Base-by-base conservation (phyloP, 2,888 invertebrate genomes). In the Fragum whitleyi region DNA sequence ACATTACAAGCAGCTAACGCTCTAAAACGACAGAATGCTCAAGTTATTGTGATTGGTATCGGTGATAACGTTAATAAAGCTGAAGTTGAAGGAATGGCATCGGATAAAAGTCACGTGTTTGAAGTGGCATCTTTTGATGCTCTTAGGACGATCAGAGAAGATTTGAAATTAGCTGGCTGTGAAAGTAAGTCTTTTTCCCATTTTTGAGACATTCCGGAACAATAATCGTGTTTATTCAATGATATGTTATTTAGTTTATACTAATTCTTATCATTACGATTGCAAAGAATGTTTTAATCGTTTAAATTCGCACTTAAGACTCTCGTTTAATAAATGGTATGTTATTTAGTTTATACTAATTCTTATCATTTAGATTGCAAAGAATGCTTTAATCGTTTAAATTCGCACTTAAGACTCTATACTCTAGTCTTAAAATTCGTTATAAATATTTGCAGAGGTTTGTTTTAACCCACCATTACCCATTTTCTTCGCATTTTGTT, bases 1-100 rank as follows among this genome's bases (percentile, higher is more conserved):
- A 89, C 89, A 2, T 21, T 86, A 9, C 42, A 68, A 21, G 77
- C 84, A 47, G 87, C 87, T 11, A 68, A 69, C 2, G n/a, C 74
- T 19, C 78, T 88, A 9, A 87, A 86, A 47, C 82, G 83, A 47
- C 75, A 80, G 42, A 61, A 77, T 28, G 80, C 80, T n/a, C 73
- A 71, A 16, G 74, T 88, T 19, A 77, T 88, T 21, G 85, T 85
- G 14, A 86, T 89, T 21, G 89, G 88, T n/a, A 82, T 89, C 23
- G 88, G 89, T 5, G 55, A 67, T 28, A 77, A 71, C 53, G 84
- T 88, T 16, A 80, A 86, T 77, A 83, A 68, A 47, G 32, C 53
- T 2, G 89, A 89, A 59, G 70, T 89, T 36, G 77, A 85, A 29
- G 77, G 82, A 26, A 86, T 88, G 23, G 84, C 86, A 11, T 81